Evolutionary conservation across 2,113 vertebrate species (phyloP).

Genomic region (Dunckerocampus dactyliophorus): DNA sequence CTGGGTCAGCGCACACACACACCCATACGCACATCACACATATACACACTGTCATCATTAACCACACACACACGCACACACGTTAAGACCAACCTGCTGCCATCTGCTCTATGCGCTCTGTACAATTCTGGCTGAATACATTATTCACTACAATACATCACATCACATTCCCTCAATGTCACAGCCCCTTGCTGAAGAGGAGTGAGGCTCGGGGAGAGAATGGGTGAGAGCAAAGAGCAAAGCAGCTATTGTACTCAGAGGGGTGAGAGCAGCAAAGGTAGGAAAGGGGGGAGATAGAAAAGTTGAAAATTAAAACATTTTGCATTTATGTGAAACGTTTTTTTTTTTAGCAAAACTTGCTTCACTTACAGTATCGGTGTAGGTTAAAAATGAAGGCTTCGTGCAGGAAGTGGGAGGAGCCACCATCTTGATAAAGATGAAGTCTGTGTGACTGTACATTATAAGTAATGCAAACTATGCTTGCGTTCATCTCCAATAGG

Average conservation of each 20-base stretch:
- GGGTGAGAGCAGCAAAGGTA: constrained; percentile 8
- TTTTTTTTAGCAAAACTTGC: too few relatives aligned
- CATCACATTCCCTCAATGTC: constrained; percentile 74
- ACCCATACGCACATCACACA: constrained; percentile 27
- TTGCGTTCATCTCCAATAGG: too few relatives aligned
- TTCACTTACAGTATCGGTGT: too few relatives aligned
- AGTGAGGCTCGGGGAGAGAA: constrained; percentile 25
- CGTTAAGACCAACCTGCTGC: constrained; percentile 66
- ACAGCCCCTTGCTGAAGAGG: constrained; percentile 56
- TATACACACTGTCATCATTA: constrained; percentile 58
- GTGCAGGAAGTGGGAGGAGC: not conserved
- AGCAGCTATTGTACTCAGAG: constrained; percentile 49
- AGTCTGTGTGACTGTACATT: too few relatives aligned
- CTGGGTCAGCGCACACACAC: constrained; percentile 30
- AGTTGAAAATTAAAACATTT: not conserved
- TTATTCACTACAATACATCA: constrained; percentile 74
- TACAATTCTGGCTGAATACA: constrained; percentile 72
- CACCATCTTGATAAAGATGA: not conserved
- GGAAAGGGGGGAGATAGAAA: constrained; percentile 7
- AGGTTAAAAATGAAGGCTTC: not conserved
- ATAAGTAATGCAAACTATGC: too few relatives aligned
- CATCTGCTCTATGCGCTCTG: constrained; percentile 67
- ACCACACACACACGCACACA: constrained; percentile 46
- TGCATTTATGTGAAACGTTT: too few relatives aligned
- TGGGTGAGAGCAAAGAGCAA: constrained; percentile 31